Evolutionary conservation across 1,140 invertebrate species (phyloP).

Genomic region (Drosophila orosa): DNA sequence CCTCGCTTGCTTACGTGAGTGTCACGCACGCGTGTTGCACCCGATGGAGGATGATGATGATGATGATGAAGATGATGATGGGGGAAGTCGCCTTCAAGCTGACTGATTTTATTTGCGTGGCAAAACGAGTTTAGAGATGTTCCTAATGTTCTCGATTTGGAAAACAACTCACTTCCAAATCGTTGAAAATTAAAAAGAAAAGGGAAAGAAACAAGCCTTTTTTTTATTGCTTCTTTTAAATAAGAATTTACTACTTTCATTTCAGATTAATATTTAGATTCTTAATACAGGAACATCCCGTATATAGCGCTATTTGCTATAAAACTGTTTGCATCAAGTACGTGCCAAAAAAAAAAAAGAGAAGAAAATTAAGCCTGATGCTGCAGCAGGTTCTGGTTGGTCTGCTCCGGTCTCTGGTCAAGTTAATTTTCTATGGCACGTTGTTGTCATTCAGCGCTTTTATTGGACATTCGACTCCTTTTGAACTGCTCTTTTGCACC

Average conservation of each 20-base stretch:
- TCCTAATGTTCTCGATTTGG: background rate
- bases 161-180: background rate
- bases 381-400: slow-evolving; percentile 29
- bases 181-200: no score
- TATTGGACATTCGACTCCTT: slow-evolving; percentile 59
- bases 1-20: slow-evolving; percentile 22
- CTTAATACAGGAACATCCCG: background rate
- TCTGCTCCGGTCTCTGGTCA: slow-evolving; percentile 44
- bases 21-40: slow-evolving; percentile 33
- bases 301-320: slow-evolving; percentile 18
- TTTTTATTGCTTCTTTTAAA: background rate
- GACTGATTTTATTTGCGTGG: background rate
- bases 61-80: no score
- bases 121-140: background rate
- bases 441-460: slow-evolving; percentile 75
- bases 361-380: slow-evolving; percentile 22
- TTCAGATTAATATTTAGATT: background rate
- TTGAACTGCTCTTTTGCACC: background rate
- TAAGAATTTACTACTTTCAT: background rate
- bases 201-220: background rate
- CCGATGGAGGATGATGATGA: background rate
- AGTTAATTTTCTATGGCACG: slow-evolving; percentile 81
- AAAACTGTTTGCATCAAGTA: slow-evolving; percentile 62
- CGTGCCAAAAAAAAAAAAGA: slow-evolving; percentile 60
- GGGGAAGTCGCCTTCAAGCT: no score